Evolutionary conservation across 1,140 invertebrate genomes (phyloP).

Genomic region (Papilio polyxenes): DNA sequence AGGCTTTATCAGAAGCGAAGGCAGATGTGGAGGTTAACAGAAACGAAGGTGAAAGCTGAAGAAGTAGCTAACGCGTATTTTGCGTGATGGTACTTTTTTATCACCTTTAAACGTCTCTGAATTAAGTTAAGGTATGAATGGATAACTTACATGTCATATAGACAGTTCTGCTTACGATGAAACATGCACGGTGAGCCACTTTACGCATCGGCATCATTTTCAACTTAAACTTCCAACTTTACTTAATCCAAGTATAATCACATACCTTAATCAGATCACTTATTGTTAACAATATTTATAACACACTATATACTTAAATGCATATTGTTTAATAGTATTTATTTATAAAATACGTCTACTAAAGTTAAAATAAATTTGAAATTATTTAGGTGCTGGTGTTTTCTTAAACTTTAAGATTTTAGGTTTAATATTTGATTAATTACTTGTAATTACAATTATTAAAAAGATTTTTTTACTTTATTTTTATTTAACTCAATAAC

Average conservation of each 20-base stretch:
- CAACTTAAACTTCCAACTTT: slow-evolving; percentile 35
- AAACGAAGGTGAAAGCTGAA: no score
- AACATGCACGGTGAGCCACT: slow-evolving; percentile 63
- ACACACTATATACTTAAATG: not conserved
- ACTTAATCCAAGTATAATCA: not conserved
- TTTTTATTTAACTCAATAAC: no score
- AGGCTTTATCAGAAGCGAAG: no score
- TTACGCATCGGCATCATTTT: slow-evolving; percentile 63
- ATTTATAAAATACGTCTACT: not conserved
- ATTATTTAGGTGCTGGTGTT: not conserved
- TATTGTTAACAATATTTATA: not conserved
- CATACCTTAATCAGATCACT: not conserved
- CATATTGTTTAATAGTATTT: not conserved
- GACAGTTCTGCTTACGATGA: slow-evolving; percentile 64
- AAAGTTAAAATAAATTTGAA: not conserved
- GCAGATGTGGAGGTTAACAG: no score
- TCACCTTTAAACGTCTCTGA: no score
- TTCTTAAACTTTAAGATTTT: no score
- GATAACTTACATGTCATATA: slow-evolving; percentile 72
- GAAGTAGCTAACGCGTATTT: no score
- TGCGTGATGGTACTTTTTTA: no score
- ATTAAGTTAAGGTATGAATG: no score
- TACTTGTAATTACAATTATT: no score
- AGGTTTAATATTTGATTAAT: no score
- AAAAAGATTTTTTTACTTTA: no score